Conservation (phyloP, 2,797 vertebrate species). For the Sebastes alutus region DNA sequence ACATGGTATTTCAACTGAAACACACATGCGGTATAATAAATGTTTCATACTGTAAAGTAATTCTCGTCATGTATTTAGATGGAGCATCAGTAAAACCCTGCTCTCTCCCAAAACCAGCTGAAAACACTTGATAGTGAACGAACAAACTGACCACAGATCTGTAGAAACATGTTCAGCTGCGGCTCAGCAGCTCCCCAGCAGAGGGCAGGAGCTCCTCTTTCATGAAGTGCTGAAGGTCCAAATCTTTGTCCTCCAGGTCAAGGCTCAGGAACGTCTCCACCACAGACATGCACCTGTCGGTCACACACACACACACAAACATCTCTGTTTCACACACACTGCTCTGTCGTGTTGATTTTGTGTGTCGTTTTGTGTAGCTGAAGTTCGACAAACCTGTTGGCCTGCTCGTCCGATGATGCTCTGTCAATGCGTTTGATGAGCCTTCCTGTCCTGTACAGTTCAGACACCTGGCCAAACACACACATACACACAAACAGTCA, state of each 20-base stretch:
- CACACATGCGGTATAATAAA: neutral
- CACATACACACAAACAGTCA: neutral
- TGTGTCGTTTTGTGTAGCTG: neutral
- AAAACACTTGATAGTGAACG: neutral
- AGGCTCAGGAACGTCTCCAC: constrained; percentile 90
- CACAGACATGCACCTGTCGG: constrained; percentile 83
- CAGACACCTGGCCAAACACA: constrained; percentile 82
- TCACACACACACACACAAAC: neutral
- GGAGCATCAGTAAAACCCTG: neutral
- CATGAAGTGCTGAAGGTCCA: constrained; percentile 88
- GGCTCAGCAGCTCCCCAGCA: constrained; percentile 65
- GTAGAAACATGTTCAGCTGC: constrained; percentile 34
- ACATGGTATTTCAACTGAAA: neutral
- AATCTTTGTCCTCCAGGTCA: constrained; percentile 86
- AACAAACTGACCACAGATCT: constrained; percentile 18
- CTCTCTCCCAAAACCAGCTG: neutral
- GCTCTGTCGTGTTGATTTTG: neutral
- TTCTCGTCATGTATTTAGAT: neutral
- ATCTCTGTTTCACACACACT: neutral
- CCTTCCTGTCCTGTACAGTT: constrained; percentile 83
- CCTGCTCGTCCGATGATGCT: constrained; percentile 76
- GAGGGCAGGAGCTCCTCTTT: constrained; percentile 86
- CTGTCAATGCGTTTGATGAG: constrained; percentile 82
- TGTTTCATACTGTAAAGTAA: neutral
- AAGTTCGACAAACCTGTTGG: constrained; percentile 75